Evolutionary conservation across 2,888 invertebrate genomes (phyloP).

Genomic region (Amiota communis): DNA sequence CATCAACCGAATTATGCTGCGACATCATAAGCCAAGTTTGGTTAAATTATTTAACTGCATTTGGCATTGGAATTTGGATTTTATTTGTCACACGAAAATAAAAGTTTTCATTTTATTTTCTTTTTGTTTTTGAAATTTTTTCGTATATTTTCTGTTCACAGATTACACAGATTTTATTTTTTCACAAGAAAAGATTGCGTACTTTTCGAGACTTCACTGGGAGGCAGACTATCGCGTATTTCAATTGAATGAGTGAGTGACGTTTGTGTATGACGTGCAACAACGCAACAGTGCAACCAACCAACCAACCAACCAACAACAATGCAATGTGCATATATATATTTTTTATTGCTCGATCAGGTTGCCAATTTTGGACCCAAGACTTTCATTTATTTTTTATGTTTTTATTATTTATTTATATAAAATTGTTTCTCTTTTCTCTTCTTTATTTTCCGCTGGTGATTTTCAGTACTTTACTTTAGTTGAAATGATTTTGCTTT

Average conservation of each 20-base stretch:
- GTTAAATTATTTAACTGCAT: conserved; percentile 49
- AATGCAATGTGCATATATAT: too few relatives aligned
- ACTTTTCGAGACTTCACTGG: conserved; percentile 64
- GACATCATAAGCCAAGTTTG: conserved; percentile 21
- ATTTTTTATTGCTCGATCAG: too few relatives aligned
- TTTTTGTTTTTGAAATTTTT: conserved; percentile 45
- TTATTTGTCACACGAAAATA: conserved; percentile 28
- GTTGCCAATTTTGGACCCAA: conserved; percentile 69
- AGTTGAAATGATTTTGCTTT: conserved; percentile 22
- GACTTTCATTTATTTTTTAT: conserved; percentile 67
- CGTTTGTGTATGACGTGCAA: conserved; percentile 61
- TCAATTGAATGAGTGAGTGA: conserved; percentile 41
- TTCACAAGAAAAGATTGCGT: conserved; percentile 36
- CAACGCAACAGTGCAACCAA: conserved; percentile 49
- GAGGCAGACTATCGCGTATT: conserved; percentile 40
- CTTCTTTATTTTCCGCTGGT: not conserved
- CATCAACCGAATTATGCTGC: too few relatives aligned
- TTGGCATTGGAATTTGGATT: conserved; percentile 54
- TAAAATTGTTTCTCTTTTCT: not conserved
- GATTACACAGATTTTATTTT: not conserved
- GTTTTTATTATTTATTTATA: not conserved
- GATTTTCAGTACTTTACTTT: not conserved
- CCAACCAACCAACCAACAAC: conserved; percentile 45
- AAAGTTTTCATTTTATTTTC: conserved; percentile 54
- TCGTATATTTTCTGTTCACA: conserved; percentile 47